Conservation (phyloP, 2,113 vertebrate species). For the Phyllostomus discolor region DNA sequence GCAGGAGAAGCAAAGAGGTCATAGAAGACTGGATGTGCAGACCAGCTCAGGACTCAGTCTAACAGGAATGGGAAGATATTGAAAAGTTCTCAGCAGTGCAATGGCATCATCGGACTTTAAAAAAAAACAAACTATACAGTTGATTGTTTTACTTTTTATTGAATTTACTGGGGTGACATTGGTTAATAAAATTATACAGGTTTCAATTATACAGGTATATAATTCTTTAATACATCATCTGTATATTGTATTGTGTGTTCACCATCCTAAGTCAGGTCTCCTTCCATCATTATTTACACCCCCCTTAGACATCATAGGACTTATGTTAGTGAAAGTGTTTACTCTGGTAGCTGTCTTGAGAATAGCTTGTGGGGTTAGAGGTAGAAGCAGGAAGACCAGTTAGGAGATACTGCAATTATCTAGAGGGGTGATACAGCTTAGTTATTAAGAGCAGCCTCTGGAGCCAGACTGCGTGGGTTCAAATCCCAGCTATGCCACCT, state of each 20-base stretch:
- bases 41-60: not conserved
- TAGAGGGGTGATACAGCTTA: not conserved
- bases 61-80: not conserved
- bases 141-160: too few relatives aligned
- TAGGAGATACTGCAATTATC: not conserved
- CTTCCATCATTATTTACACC: too few relatives aligned
- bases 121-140: too few relatives aligned
- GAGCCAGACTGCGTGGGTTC: not conserved
- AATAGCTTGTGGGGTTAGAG: not conserved
- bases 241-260: too few relatives aligned
- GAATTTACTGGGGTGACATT: too few relatives aligned
- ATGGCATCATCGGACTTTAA: not conserved
- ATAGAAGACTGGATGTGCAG: not conserved
- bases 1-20: not conserved
- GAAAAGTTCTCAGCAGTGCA: not conserved
- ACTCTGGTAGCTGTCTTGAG: not conserved
- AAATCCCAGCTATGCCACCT: not conserved
- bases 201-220: too few relatives aligned
- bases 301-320: not conserved
- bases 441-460: not conserved
- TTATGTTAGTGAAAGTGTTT: not conserved
- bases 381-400: not conserved
- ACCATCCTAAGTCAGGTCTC: too few relatives aligned
- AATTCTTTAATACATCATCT: too few relatives aligned
- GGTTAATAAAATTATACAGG: too few relatives aligned